Evolutionary conservation across 2,797 vertebrate genomes (phyloP).

Genomic region (Rhynchotus rufescens): DNA sequence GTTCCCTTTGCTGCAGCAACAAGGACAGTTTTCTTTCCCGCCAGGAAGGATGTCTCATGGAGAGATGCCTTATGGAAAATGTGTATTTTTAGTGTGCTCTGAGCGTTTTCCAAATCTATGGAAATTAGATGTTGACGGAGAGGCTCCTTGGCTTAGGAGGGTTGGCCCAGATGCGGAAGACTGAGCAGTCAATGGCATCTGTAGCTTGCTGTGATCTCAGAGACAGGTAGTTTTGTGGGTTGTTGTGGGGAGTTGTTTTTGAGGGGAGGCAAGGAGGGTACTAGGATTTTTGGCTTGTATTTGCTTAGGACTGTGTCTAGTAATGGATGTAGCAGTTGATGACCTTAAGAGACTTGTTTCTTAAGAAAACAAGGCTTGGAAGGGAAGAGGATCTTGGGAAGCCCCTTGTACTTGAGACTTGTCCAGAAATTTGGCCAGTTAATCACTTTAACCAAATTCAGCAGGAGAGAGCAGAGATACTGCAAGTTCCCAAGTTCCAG

Average conservation of each 20-base stretch:
- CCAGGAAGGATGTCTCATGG: neutral
- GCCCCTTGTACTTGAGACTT: neutral
- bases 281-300: neutral
- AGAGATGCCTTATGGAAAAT: neutral
- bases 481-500: neutral
- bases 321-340: neutral
- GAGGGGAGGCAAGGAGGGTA: accelerated
- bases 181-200: neutral
- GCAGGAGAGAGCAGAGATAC: neutral
- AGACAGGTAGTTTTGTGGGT: neutral
- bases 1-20: neutral
- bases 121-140: neutral
- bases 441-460: neutral
- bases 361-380: neutral
- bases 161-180: neutral
- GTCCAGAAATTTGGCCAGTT: neutral
- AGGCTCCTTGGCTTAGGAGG: neutral
- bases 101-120: neutral
- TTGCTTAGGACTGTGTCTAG: neutral
- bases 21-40: neutral
- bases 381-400: neutral
- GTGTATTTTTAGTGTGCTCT: neutral
- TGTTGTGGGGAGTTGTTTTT: neutral
- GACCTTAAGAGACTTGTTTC: neutral
- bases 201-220: neutral